Evolutionary conservation across 2,113 vertebrate genomes (phyloP).

Genomic region (Nymphicus hollandicus): DNA sequence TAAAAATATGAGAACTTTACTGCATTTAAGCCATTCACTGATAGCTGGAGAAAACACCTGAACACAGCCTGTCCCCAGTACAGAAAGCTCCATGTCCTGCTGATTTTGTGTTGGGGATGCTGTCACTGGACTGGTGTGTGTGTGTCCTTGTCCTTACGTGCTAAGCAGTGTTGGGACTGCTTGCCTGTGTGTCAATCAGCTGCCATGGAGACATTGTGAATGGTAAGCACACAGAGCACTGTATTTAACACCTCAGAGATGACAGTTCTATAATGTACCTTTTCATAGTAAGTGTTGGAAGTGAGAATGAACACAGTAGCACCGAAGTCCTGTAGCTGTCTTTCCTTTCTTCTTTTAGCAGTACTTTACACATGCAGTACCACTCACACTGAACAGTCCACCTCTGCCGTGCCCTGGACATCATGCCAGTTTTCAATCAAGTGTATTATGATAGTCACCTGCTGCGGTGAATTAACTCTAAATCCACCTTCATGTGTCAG

Average conservation of each 20-base stretch:
- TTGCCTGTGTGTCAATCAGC: neutral
- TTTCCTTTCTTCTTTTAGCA: neutral
- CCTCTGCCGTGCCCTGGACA: neutral
- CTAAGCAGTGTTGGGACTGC: neutral
- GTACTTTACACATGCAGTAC: accelerated
- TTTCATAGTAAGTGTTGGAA: neutral
- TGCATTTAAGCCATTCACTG: neutral
- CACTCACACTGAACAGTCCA: neutral
- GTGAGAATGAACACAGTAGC: neutral
- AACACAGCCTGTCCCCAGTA: neutral
- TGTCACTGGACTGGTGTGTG: neutral
- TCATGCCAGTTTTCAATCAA: neutral
- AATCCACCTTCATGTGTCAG: neutral
- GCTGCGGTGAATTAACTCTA: neutral
- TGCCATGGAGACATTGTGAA: neutral
- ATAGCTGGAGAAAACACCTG: neutral
- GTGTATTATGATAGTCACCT: neutral
- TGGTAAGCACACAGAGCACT: neutral
- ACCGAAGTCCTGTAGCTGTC: neutral
- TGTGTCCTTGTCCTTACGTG: neutral
- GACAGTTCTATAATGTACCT: neutral
- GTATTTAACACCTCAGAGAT: neutral
- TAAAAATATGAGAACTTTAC: neutral
- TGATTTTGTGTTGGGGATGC: accelerated
- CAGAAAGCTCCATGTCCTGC: neutral